Conservation (phyloP, 2,888 invertebrate genomes). For the Spodoptera exigua region DNA sequence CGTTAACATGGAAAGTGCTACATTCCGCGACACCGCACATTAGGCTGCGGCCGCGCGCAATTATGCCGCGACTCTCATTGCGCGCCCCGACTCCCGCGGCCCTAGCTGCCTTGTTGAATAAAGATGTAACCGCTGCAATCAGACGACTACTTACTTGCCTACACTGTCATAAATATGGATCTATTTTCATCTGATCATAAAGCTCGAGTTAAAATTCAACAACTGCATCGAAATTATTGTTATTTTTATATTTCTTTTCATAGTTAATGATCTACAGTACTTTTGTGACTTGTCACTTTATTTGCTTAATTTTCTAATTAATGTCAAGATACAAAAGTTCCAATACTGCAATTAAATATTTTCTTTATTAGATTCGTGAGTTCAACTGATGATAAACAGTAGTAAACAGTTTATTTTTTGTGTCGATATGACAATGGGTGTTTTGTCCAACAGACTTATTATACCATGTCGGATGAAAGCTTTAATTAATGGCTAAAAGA, state of each 20-base stretch:
- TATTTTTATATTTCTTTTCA: too few relatives aligned
- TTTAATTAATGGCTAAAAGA: neutral
- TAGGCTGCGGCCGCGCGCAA: slow-evolving; percentile 75
- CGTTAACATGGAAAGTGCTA: slow-evolving; percentile 82
- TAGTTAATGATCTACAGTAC: too few relatives aligned
- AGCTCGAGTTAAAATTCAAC: slow-evolving; percentile 2
- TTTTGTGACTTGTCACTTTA: too few relatives aligned
- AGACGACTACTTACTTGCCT: slow-evolving; percentile 29
- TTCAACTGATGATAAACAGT: too few relatives aligned
- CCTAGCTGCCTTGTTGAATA: slow-evolving; percentile 52
- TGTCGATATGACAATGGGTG: too few relatives aligned
- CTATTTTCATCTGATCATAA: slow-evolving; percentile 14
- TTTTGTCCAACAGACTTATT: too few relatives aligned
- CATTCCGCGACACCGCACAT: slow-evolving; percentile 83
- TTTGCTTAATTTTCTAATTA: too few relatives aligned
- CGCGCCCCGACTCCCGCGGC: slow-evolving; percentile 48
- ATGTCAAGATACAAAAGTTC: too few relatives aligned
- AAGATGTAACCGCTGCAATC: slow-evolving; percentile 53
- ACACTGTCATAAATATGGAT: slow-evolving; percentile 20
- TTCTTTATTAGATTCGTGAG: too few relatives aligned
- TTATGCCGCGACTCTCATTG: slow-evolving; percentile 69
- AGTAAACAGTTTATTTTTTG: too few relatives aligned
- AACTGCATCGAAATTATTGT: too few relatives aligned
- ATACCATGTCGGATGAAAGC: neutral
- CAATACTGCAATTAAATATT: too few relatives aligned